Percentiles rank a stretch among this genome's conserved stretches.
Evolutionary conservation across 2,113 vertebrate species (phyloP).

Genomic region (Potamarius usumacintae): DNA sequence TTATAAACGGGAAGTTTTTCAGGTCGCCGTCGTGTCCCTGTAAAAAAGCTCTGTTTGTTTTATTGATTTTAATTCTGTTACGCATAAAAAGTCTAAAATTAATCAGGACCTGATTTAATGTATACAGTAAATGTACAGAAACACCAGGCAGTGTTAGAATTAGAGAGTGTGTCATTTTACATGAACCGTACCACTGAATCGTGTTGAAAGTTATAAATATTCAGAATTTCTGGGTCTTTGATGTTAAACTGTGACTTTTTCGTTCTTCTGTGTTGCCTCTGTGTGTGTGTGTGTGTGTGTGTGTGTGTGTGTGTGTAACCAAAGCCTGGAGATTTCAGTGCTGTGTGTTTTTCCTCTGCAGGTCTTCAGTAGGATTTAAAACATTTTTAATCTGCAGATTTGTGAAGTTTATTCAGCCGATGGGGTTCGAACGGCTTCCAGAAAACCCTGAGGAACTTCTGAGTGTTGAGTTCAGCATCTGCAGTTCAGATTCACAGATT

Average conservation of each 20-base stretch:
- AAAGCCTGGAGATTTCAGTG: constrained; percentile 3
- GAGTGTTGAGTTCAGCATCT: constrained; percentile 59
- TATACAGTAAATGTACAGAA: not conserved
- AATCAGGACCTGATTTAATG: not conserved
- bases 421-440: constrained; percentile 54
- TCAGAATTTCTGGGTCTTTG: not conserved
- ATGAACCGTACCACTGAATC: not conserved
- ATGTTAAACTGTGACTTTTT: not conserved
- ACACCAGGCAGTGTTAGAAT: not conserved
- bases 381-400: constrained; percentile 51
- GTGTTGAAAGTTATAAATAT: not conserved
- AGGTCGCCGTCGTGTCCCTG: not conserved
- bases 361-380: constrained; percentile 44
- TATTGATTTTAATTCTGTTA: not conserved
- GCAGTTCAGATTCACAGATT: constrained; percentile 56
- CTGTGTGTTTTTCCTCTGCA: constrained; percentile 44
- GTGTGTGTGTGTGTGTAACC: not conserved
- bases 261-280: not conserved
- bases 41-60: not conserved
- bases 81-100: not conserved
- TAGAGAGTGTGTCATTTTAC: not conserved
- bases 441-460: constrained; percentile 53
- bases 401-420: constrained; percentile 59
- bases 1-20: not conserved
- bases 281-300: too few species aligned